These are phyloP conservation scores for Bellardia bayeri DNA, from an alignment of 2,888 invertebrate genomes.

Conservation along the genomic window DNA sequence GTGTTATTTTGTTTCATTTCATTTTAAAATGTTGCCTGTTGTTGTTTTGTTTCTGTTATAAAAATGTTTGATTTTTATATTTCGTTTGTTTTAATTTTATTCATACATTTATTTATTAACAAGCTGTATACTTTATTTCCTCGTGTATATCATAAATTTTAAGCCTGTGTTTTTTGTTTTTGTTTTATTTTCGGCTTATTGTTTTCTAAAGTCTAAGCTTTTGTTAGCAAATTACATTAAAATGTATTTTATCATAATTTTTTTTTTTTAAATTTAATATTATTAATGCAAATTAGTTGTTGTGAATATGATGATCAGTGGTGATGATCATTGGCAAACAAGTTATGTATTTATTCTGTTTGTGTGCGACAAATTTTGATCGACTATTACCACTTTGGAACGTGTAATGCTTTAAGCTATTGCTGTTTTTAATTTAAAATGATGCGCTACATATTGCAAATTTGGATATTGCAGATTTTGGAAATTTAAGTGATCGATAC, in stretches of 20 bases:
- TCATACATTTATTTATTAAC: slow-evolving; percentile 70
- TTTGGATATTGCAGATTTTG: too few relatives aligned
- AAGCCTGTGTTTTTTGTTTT: slow-evolving; percentile 18
- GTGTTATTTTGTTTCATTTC: not conserved
- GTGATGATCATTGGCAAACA: not conserved
- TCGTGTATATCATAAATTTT: slow-evolving; percentile 60
- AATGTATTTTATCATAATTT: slow-evolving; percentile 35
- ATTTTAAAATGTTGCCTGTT: not conserved
- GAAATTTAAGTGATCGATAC: too few relatives aligned
- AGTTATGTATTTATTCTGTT: not conserved
- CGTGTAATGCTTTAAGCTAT: slow-evolving; percentile 2
- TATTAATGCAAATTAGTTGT: slow-evolving; percentile 47
- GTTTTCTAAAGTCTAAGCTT: not conserved
- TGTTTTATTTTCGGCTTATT: not conserved
- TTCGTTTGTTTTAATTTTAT: slow-evolving; percentile 53
- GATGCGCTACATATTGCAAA: not conserved
- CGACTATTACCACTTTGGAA: slow-evolving; percentile 29
- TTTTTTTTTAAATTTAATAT: slow-evolving; percentile 43
- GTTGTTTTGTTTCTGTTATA: slow-evolving; percentile 11
- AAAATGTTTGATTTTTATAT: slow-evolving; percentile 29
- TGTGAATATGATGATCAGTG: not conserved
- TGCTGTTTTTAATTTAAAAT: slow-evolving; percentile 12
- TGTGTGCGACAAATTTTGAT: slow-evolving; percentile 20
- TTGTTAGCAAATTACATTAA: slow-evolving; percentile 49
- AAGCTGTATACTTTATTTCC: slow-evolving; percentile 67